Evolutionary conservation across 2,888 invertebrate species (phyloP), one percentile per base, ranked within the genome.

Genomic region (Agriopis leucophaearia): DNA sequence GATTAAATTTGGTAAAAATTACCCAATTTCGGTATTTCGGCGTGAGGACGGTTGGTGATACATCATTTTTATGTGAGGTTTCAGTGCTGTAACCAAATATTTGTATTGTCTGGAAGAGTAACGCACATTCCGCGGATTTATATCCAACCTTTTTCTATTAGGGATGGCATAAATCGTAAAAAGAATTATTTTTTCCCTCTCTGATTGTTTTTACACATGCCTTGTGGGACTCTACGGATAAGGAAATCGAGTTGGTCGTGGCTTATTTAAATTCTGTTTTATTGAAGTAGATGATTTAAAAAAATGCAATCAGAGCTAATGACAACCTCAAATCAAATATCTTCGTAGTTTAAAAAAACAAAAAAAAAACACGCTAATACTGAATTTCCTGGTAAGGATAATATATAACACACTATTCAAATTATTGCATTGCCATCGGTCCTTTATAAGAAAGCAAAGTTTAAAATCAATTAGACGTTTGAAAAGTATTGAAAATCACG

Each of bases 21-120:
- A 82, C 82, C 85, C 84, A 81, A 86, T 87, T 81, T 77, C 74
- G 73, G 75, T 75, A 67, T 48, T 42, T 48, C 48, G 27, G 59
- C 16, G 50, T 50, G 76, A 64, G 64, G 44, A 60, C 64, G 64
- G 68, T 74, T 73, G 77, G 80, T 79, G 76, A 86, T 90, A 81
- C 83, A 83, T 90, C 89, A 89, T 86, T 88, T 90, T 91, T 90
- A 91, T 89, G 88, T 80, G 80, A 81, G 81, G 78, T 80, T 80
- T 78, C 78, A 76, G 80, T 76, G 76, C 78, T 80, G 80, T 81
- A 81, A 83, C 86, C 84, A 89, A 90, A 89, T 89, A 90, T 90
- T 89, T 90, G 88, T 88, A 88, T 89, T 90, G 89, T 89, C 82
- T 85, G 79, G 80, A 81, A 78, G 84, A 81, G 83, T 77, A 81